A percentile compares a stretch with the other conserved stretches of the same genome.
These are phyloP conservation scores for Zosterops japonicus DNA, from an alignment of 2,113 vertebrate genomes.

Conservation along the genomic window DNA sequence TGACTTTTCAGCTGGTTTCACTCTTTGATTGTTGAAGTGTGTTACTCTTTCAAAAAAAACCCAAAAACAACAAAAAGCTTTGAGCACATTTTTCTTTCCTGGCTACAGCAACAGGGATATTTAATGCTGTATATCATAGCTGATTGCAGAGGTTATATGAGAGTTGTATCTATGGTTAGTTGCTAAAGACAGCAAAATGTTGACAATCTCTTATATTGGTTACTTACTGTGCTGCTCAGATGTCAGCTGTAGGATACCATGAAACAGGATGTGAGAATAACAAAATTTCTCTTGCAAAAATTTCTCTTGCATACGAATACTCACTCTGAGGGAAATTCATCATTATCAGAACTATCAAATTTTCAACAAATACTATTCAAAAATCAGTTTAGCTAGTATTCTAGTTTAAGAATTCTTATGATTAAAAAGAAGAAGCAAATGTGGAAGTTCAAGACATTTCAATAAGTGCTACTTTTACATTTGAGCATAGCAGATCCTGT, in stretches of 20 bases:
- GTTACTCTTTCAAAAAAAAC: not conserved
- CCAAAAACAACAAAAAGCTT: not conserved
- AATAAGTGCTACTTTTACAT: not conserved
- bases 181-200: not conserved
- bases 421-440: not conserved
- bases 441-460: not conserved
- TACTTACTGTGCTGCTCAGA: not conserved
- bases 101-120: not conserved
- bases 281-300: not conserved
- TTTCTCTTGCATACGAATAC: not conserved
- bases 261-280: not conserved
- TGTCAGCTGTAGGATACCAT: not conserved
- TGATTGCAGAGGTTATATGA: not conserved
- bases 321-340: not conserved
- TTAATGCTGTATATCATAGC: not conserved
- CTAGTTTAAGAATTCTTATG: not conserved
- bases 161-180: not conserved
- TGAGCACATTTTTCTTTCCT: conserved; percentile 40
- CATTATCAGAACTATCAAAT: not conserved
- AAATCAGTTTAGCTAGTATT: not conserved
- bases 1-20: conserved; percentile 8
- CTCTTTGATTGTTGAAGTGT: conserved; percentile 62
- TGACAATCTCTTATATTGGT: not conserved
- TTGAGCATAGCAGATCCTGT: not conserved
- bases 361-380: not conserved